These are phyloP conservation scores for Dicentrarchus labrax DNA, from an alignment of 2,113 vertebrate species.

Conservation along the genomic window DNA sequence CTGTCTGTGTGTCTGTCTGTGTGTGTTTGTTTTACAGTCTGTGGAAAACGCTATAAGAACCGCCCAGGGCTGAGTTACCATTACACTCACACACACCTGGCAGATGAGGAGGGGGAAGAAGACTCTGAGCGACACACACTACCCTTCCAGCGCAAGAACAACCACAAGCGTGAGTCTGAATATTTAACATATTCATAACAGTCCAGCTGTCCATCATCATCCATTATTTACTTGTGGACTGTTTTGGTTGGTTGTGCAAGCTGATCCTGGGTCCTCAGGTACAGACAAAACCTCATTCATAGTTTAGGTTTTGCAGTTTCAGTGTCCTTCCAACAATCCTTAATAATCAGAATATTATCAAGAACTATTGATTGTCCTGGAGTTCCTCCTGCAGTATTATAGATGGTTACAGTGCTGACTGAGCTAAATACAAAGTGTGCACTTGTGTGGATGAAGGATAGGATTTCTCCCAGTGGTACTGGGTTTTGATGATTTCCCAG, in stretches of 20 bases:
- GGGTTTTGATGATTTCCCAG: constrained; percentile 35
- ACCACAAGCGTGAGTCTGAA: constrained; percentile 92
- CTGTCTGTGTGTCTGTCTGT: constrained; percentile 69
- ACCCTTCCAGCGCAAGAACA: constrained; percentile 95
- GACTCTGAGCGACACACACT: constrained; percentile 91
- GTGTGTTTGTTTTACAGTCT: constrained; percentile 84
- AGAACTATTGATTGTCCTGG: constrained; percentile 46
- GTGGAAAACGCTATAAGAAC: constrained; percentile 96
- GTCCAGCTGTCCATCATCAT: constrained; percentile 9
- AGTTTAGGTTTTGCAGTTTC: constrained; percentile 10
- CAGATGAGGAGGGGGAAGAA: constrained; percentile 94
- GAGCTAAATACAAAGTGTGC: constrained; percentile 40
- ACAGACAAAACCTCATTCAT: background rate
- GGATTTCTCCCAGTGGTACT: constrained; percentile 27
- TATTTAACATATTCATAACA: constrained; percentile 10
- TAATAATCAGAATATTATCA: constrained; percentile 36
- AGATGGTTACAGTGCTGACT: constrained; percentile 41
- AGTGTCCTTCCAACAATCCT: constrained; percentile 21
- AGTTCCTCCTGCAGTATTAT: constrained; percentile 41
- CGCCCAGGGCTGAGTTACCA: constrained; percentile 95
- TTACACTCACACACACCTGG: constrained; percentile 96
- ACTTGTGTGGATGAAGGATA: constrained; percentile 41
- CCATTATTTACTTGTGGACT: constrained; percentile 7
- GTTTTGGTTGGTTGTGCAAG: background rate
- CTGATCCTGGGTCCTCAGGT: background rate